These are phyloP conservation scores for Echinometra lucunter DNA, from an alignment of 53 echinoderm and acorn worm species.

Conservation along the genomic window DNA sequence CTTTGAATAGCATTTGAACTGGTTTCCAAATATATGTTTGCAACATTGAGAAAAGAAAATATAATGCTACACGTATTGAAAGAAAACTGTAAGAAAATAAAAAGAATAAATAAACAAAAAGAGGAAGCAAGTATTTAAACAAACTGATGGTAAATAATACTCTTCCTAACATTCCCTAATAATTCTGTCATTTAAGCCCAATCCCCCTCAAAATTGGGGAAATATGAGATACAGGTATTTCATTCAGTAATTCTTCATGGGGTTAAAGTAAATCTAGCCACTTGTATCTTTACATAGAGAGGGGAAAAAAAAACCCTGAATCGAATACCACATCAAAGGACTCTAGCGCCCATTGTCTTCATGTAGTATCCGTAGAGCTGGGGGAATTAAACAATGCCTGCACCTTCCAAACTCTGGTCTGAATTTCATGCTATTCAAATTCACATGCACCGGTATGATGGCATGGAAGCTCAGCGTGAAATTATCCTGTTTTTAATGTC, in stretches of 20 bases:
- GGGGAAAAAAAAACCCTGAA: background rate
- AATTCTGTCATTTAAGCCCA: background rate
- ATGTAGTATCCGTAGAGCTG: constrained; percentile 18
- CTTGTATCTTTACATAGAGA: background rate
- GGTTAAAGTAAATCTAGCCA: background rate
- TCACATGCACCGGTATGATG: constrained; percentile 25
- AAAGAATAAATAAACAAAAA: background rate
- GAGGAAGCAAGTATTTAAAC: background rate
- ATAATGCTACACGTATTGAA: too few species aligned
- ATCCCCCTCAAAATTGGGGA: background rate
- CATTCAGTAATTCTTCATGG: background rate
- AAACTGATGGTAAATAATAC: background rate
- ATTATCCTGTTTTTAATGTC: constrained; percentile 58
- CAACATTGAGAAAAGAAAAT: too few species aligned
- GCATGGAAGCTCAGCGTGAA: constrained; percentile 51
- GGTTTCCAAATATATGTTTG: too few species aligned
- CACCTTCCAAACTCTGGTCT: constrained; percentile 36
- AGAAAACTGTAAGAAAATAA: too few species aligned
- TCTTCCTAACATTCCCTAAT: background rate
- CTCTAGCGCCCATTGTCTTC: constrained; percentile 17
- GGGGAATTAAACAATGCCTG: constrained; percentile 54
- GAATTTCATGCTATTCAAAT: constrained; percentile 55
- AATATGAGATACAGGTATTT: background rate
- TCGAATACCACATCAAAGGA: constrained; percentile 19
- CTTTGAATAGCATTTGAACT: too few species aligned